A percentile compares a stretch with the other conserved stretches of the same genome.
Evolutionary conservation across 2,888 invertebrate genomes (phyloP).

Genomic region (Heliconius ismenius): DNA sequence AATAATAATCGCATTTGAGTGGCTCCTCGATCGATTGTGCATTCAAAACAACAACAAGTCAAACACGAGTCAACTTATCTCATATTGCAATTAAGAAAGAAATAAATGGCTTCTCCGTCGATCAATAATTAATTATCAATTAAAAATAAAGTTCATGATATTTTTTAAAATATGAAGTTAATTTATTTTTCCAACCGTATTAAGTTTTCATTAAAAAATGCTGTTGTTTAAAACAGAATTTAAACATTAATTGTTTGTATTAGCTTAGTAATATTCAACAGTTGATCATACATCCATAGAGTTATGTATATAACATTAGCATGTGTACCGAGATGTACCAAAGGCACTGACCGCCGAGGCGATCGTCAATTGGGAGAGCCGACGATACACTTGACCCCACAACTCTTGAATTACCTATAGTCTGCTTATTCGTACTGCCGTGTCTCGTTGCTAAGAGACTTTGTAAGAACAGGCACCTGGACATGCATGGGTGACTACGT

Average conservation of each 20-base stretch:
- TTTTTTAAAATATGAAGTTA: background rate
- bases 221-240: background rate
- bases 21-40: conserved; percentile 22
- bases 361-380: conserved; percentile 71
- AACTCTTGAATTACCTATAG: conserved; percentile 72
- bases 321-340: conserved; percentile 52
- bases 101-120: conserved; percentile 4
- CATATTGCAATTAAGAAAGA: conserved; percentile 8
- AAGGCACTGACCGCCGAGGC: conserved; percentile 71
- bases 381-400: conserved; percentile 75
- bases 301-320: conserved; percentile 38
- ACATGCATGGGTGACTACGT: background rate
- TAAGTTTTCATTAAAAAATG: background rate
- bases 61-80: conserved; percentile 13
- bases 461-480: conserved; percentile 31
- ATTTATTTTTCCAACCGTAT: background rate
- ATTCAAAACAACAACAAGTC: conserved; percentile 34
- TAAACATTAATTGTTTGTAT: background rate
- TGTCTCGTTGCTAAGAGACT: conserved; percentile 50
- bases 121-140: conserved; percentile 7
- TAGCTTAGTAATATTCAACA: background rate
- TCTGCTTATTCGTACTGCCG: conserved; percentile 56
- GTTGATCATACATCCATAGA: background rate
- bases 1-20: conserved; percentile 29
- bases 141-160: background rate